Evolutionary conservation across 2,888 invertebrate genomes (phyloP).

Genomic region (Platycheirus rosarum): DNA sequence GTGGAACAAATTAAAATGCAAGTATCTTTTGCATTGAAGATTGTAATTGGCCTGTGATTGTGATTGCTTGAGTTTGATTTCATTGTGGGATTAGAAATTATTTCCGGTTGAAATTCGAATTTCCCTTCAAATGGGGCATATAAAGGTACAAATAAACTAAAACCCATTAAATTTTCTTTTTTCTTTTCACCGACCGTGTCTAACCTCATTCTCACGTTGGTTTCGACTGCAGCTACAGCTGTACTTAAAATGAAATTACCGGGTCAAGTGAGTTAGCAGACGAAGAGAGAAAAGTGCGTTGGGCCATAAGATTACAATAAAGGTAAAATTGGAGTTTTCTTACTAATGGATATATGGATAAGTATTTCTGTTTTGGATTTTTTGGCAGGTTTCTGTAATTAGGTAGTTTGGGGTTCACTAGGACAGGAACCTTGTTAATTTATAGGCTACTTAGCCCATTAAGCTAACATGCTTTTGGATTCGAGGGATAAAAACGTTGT

Average conservation of each 20-base stretch:
- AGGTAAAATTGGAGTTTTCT: conserved; percentile 18
- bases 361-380: too few relatives aligned
- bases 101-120: conserved; percentile 39
- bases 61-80: background rate
- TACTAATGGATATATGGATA: too few relatives aligned
- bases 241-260: conserved; percentile 35
- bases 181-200: background rate
- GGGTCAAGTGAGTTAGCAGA: conserved; percentile 24
- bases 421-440: too few relatives aligned
- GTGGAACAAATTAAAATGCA: conserved; percentile 38
- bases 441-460: too few relatives aligned
- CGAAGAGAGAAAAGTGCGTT: conserved; percentile 33
- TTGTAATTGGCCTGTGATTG: conserved; percentile 42
- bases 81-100: conserved; percentile 40
- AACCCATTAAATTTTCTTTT: background rate
- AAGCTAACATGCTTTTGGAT: too few relatives aligned
- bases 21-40: conserved; percentile 9
- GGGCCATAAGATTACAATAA: conserved; percentile 41
- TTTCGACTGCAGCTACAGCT: conserved; percentile 2
- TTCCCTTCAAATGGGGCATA: conserved; percentile 32
- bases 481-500: too few relatives aligned
- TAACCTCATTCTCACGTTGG: conserved; percentile 45
- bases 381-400: too few relatives aligned
- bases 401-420: too few relatives aligned
- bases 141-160: background rate